Evolutionary conservation across 2,113 vertebrate species (phyloP).

Genomic region (Oreotragus oreotragus): DNA sequence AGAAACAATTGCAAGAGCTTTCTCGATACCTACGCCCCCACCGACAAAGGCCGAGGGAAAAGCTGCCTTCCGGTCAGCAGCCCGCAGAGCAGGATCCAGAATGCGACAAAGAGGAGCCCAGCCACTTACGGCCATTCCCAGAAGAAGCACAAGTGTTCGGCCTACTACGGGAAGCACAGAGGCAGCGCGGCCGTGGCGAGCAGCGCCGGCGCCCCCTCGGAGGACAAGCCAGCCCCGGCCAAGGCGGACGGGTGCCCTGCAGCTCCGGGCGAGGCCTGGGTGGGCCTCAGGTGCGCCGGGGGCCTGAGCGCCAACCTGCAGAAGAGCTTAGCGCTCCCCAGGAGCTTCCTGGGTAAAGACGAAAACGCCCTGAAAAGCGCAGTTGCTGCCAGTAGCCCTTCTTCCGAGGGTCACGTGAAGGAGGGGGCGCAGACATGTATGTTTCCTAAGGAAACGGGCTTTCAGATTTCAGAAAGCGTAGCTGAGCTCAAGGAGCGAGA

Average conservation of each 20-base stretch:
- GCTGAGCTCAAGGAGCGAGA: conserved; percentile 82
- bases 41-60: conserved; percentile 96
- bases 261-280: conserved; percentile 77
- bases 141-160: conserved; percentile 94
- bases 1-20: conserved; percentile 95
- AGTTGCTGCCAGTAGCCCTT: conserved; percentile 74
- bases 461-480: conserved; percentile 84
- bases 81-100: conserved; percentile 83
- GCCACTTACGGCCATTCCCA: conserved; percentile 85
- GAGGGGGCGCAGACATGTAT: conserved; percentile 84
- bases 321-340: conserved; percentile 79
- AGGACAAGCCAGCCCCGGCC: conserved; percentile 75
- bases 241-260: conserved; percentile 78
- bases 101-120: conserved; percentile 87
- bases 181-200: conserved; percentile 67
- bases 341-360: conserved; percentile 79
- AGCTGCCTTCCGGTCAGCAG: conserved; percentile 87
- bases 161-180: conserved; percentile 93
- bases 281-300: conserved; percentile 78
- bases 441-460: conserved; percentile 98
- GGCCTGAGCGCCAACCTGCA: conserved; percentile 73
- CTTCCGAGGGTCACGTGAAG: conserved; percentile 79
- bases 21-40: conserved; percentile 87
- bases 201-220: conserved; percentile 58
- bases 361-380: conserved; percentile 81